Conservation (phyloP, 2,888 invertebrate genomes). For the Netelia melanura region DNA sequence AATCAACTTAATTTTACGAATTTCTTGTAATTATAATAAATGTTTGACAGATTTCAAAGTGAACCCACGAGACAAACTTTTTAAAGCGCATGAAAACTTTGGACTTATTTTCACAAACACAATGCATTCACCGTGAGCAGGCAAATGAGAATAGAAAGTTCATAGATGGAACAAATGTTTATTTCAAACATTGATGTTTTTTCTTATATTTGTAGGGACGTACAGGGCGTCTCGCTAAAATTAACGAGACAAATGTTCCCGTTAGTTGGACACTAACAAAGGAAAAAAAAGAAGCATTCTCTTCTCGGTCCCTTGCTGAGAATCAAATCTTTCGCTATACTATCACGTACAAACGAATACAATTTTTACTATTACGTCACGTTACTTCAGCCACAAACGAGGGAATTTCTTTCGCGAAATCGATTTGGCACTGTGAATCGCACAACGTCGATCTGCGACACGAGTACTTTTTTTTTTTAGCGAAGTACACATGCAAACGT, state of each 20-base stretch:
- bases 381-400: slow-evolving; percentile 32
- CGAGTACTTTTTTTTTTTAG: not conserved
- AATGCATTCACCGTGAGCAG: not conserved
- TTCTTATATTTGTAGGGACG: not conserved
- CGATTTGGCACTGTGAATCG: slow-evolving; percentile 57
- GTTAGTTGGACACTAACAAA: slow-evolving; percentile 22
- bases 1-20: slow-evolving; percentile 14
- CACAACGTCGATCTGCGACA: slow-evolving; percentile 21
- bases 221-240: slow-evolving; percentile 31
- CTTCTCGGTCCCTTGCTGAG: not conserved
- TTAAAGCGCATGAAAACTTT: not conserved
- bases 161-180: slow-evolving; percentile 45
- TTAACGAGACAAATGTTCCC: slow-evolving; percentile 11
- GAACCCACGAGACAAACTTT: not conserved
- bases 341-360: slow-evolving; percentile 41
- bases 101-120: not conserved
- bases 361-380: slow-evolving; percentile 28
- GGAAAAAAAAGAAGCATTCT: slow-evolving; percentile 23
- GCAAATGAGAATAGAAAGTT: not conserved
- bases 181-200: slow-evolving; percentile 55
- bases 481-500: slow-evolving; percentile 24
- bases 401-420: slow-evolving; percentile 29
- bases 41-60: slow-evolving; percentile 12
- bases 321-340: slow-evolving; percentile 22
- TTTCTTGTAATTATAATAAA: slow-evolving; percentile 43